A percentile compares a stretch with the other conserved stretches of the same genome.
Conservation (phyloP, 1,140 invertebrate genomes). For the Drosophila triauraria region DNA sequence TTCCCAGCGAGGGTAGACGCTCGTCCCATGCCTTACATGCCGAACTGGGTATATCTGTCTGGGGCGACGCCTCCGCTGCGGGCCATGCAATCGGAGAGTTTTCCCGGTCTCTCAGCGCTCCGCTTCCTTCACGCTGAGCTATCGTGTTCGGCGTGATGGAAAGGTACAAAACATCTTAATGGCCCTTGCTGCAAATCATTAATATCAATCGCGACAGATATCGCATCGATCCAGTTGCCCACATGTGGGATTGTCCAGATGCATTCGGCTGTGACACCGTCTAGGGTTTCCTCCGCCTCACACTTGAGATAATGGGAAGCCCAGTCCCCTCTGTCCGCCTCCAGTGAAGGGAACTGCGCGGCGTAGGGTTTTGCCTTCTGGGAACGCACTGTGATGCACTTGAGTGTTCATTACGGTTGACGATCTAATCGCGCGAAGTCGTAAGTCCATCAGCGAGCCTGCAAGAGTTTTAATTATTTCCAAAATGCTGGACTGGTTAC, state of each 20-base stretch:
- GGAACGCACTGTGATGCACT: conserved; percentile 11
- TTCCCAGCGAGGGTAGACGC: conserved; percentile 53
- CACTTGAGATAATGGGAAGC: conserved; percentile 29
- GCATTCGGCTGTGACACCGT: conserved; percentile 45
- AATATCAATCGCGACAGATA: conserved; percentile 67
- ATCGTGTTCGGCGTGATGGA: conserved; percentile 59
- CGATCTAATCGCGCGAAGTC: conserved; percentile 16
- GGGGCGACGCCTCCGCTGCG: conserved; percentile 60
- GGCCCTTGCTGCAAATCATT: conserved; percentile 69
- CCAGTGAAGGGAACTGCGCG: conserved; percentile 6
- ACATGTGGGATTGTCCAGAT: conserved; percentile 53
- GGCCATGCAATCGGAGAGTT: conserved; percentile 62
- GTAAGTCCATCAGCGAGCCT: not conserved
- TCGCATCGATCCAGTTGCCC: conserved; percentile 31
- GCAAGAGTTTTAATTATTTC: conserved; percentile 11
- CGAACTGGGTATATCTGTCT: conserved; percentile 10
- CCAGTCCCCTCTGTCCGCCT: conserved; percentile 4
- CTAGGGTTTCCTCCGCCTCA: conserved; percentile 32
- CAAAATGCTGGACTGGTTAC: not conserved
- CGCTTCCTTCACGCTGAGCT: conserved; percentile 62
- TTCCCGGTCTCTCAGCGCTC: conserved; percentile 19
- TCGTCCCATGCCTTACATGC: not conserved
- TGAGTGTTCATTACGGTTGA: conserved; percentile 9
- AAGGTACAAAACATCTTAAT: conserved; percentile 64
- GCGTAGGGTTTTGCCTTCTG: conserved; percentile 27